Base-by-base conservation (phyloP, 2,888 invertebrate species). In the Calliopum simillimum region DNA sequence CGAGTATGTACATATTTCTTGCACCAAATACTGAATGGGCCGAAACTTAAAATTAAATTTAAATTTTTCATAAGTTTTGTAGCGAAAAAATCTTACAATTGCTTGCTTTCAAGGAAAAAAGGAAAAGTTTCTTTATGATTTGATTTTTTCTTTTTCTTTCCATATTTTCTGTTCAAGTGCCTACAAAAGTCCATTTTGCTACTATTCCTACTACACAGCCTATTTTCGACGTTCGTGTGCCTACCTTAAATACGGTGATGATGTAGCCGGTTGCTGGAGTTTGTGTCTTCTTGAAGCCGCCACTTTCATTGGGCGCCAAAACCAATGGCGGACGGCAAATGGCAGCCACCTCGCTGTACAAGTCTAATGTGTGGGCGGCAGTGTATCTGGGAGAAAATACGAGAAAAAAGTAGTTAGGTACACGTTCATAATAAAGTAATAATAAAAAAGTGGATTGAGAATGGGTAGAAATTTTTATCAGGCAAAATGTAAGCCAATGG, bases 281-380 rank as follows among this genome's bases (percentile, higher is more conserved):
- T 81, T 93, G 93, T 6, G 93, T 91, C 82, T 93, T 92, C 84
- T 93, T 92, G 66, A 93, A 90, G 72, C 91, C 90, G 63, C 93
- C 92, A 69, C 91, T 91, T 62, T 93, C 89, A 80, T 93, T 94
- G 79, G 90, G 92, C 43, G 85, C 82, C 77, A 86, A 70, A 46
- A 82, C 81, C 77, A 96, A 89, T 0, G 96, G 96, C 55, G 96
- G 96, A 76, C 96, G 87, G 76, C 95, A 95, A 77, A 96, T 96
- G 84, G 95, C 93, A 6, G 96, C 96, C 71, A 96, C 96, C 87
- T 96, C 96, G 80, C 94, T 93, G 83, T 95, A 96, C 77, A 95
- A 87, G 83, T 96, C 96, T 82, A 96, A 86, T 0, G 95, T 95
- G 83, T 96, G 95, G 74, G 93, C 94, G 62, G 95, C 95, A 69